Percentiles rank a stretch among this genome's conserved stretches.
phyloP scores from a whole-genome alignment of 2,888 invertebrate genomes.

The Arrhopalites spinosus region DNA sequence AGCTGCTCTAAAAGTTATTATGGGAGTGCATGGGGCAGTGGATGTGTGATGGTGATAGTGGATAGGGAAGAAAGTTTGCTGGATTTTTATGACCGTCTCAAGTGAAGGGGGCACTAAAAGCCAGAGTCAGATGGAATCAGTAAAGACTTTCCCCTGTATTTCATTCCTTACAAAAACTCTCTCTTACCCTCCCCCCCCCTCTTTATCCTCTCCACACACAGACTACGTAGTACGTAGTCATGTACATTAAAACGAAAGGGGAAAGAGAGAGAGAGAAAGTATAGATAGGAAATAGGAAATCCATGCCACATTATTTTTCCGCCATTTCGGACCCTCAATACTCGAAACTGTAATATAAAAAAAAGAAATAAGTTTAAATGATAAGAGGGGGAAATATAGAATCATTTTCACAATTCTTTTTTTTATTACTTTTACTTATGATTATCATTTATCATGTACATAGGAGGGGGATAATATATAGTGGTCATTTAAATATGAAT shows the following conservation, averaged over 20 bases:
- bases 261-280: not conserved
- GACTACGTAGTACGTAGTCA: too few species aligned
- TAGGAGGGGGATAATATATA: too few species aligned
- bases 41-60: conserved; percentile 2
- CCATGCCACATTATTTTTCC: too few species aligned
- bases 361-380: too few species aligned
- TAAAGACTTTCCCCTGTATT: not conserved
- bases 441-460: not conserved
- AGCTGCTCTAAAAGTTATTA: not conserved
- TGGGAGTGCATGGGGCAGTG: not conserved
- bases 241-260: not conserved
- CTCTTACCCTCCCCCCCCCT: not conserved
- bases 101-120: conserved; percentile 24
- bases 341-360: too few species aligned
- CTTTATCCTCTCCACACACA: not conserved
- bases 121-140: conserved; percentile 17
- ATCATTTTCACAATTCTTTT: not conserved
- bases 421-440: not conserved
- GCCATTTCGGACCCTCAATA: too few species aligned
- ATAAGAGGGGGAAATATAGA: not conserved
- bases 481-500: too few species aligned
- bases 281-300: too few species aligned
- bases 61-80: not conserved
- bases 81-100: conserved; percentile 18
- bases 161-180: too few species aligned